A percentile compares a stretch with the other conserved stretches of the same genome.
These are phyloP conservation scores for Chromoteleia sp. DNA, from an alignment of 2,888 invertebrate species.

Conservation along the genomic window DNA sequence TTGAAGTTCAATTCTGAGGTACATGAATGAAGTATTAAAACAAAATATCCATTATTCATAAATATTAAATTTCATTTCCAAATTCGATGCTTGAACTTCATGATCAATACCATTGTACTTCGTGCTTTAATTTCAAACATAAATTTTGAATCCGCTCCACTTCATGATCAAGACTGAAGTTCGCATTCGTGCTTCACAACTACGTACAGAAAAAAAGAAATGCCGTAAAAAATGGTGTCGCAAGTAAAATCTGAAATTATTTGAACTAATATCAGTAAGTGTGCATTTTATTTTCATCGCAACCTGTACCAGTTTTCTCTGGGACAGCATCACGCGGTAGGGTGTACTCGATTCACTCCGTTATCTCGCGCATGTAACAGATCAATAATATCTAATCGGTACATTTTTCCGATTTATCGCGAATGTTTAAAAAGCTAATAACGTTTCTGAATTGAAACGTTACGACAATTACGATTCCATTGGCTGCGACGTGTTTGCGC, in stretches of 20 bases:
- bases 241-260: neutral
- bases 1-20: too few relatives aligned
- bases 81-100: too few relatives aligned
- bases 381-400: conserved; percentile 46
- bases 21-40: too few relatives aligned
- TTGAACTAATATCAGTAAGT: neutral
- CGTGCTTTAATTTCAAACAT: too few relatives aligned
- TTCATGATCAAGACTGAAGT: too few relatives aligned
- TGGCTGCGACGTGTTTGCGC: neutral
- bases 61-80: too few relatives aligned
- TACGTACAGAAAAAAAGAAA: neutral
- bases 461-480: conserved; percentile 18
- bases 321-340: conserved; percentile 2
- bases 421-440: conserved; percentile 25
- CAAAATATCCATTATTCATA: too few relatives aligned
- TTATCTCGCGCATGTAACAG: conserved; percentile 11
- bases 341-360: conserved; percentile 26
- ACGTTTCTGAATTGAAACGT: conserved; percentile 37
- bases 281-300: conserved; percentile 41
- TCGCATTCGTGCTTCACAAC: too few relatives aligned
- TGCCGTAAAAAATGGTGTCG: neutral
- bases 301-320: conserved; percentile 52
- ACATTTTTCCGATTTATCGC: conserved; percentile 22
- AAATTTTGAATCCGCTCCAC: too few relatives aligned
- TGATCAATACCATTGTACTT: too few relatives aligned